Base-by-base conservation (phyloP, 2,797 vertebrate genomes). In the Chelidonichthys spinosus region DNA sequence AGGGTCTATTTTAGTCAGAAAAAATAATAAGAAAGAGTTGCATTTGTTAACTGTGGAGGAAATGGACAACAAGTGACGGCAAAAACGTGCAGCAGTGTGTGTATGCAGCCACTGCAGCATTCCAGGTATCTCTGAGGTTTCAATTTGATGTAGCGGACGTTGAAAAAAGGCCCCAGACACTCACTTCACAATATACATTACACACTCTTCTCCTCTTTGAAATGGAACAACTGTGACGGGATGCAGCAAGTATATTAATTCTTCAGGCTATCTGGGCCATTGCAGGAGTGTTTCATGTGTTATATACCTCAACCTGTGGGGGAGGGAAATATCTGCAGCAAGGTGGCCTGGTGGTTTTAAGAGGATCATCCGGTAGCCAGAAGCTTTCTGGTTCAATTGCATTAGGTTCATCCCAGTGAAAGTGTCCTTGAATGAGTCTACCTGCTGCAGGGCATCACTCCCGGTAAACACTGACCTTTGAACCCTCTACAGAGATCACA, bases 221-320 rank as follows among this genome's bases (percentile, higher is more conserved):
- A 84, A 82, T 60, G 66, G 74, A 83, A 49, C 71, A 76, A 54
- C 62, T 56, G 85, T 86, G 85, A 82, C 43, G 14, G 74, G 85
- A 39, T n/a, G 76, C 39, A 52, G 43, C 42, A 60, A 58, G 71
- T 70, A 79, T 81, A 81, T 89, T 87, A 83, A 77, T 73, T 79
- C 69, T 72, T 33, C 13, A 4, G 77, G 77, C 79, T 74, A 63
- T 70, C 59, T 72, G 76, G 59, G 74, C 36, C 69, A 60, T 18
- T 55, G 85, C 81, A 69, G 63, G 68, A 76, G 68, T 59, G 74
- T 81, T 72, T 67, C 73, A 32, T 78, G 74, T 61, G 37, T 35
- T 47, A 35, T 54, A 72, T 7, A 56, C 72, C 69, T 83, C 49
- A 37, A 35, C 35, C 70, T 65, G 53, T 49, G 68, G 5, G 13